A percentile compares a stretch with the other conserved stretches of the same genome.
Conservation (phyloP, 92 coral and sea anemone species). For the Nematostella vectensis region DNA sequence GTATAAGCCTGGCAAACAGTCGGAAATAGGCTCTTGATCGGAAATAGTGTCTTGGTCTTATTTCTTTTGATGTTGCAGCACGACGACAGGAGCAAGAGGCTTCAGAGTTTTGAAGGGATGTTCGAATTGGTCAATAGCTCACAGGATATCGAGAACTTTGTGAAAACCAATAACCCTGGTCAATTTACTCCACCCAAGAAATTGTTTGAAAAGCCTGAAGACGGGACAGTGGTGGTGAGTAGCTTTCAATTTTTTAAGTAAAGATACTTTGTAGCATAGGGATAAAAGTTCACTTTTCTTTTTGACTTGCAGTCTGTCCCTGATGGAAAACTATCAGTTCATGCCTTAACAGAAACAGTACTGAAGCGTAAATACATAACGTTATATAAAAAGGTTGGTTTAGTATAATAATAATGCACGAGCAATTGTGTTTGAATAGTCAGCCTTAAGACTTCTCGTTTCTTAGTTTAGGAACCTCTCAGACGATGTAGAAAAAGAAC, state of each 20-base stretch:
- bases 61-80: slow-evolving; percentile 30
- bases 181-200: slow-evolving; percentile 23
- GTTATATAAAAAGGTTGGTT: slow-evolving; percentile 58
- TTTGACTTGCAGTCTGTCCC: slow-evolving; percentile 47
- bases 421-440: neutral
- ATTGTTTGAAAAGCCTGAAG: slow-evolving; percentile 65
- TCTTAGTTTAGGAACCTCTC: slow-evolving; percentile 44
- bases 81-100: slow-evolving; percentile 43
- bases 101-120: slow-evolving; percentile 54
- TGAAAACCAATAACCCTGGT: slow-evolving; percentile 52
- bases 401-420: neutral
- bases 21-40: too few relatives aligned
- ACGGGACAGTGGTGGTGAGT: slow-evolving; percentile 48
- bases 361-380: slow-evolving; percentile 82
- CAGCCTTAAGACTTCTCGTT: neutral
- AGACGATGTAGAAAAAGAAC: slow-evolving; percentile 48
- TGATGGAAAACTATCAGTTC: slow-evolving; percentile 65
- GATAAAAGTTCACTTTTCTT: neutral
- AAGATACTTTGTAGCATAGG: neutral
- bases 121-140: slow-evolving; percentile 54
- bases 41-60: too few relatives aligned
- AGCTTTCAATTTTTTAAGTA: too few relatives aligned
- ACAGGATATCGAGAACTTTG: slow-evolving; percentile 48
- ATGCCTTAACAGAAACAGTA: slow-evolving; percentile 79
- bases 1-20: too few relatives aligned